A percentile compares a stretch with the other conserved stretches of the same genome.
Conservation (phyloP, 2,888 invertebrate genomes). For the Mesodorylaimus sp. region DNA sequence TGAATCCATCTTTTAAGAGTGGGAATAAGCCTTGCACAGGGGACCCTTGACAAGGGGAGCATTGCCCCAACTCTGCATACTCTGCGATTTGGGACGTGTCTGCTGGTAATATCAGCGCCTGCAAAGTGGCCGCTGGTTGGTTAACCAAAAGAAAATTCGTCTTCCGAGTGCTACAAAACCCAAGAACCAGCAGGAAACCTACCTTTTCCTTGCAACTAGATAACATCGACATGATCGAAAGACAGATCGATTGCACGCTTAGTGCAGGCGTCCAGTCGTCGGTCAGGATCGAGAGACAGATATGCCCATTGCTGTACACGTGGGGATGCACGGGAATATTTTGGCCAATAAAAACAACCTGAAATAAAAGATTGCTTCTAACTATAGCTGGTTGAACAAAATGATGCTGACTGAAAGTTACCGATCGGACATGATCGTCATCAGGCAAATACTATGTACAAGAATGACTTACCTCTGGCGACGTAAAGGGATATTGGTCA, state of each 20-base stretch:
- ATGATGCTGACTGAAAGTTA: neutral
- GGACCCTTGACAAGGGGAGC: too few species aligned
- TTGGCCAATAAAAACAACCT: constrained; percentile 47
- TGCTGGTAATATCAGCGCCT: too few species aligned
- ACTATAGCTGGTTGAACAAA: too few species aligned
- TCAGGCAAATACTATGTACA: neutral
- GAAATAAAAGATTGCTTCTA: constrained; percentile 14
- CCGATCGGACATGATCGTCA: neutral
- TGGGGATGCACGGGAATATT: constrained; percentile 96
- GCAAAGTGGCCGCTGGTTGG: too few species aligned
- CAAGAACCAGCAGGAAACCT: too few species aligned
- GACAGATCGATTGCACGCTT: constrained; percentile 75
- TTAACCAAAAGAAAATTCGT: too few species aligned
- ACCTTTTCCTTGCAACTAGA: constrained; percentile 98
- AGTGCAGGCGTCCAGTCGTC: constrained; percentile 98
- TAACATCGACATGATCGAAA: constrained; percentile 94
- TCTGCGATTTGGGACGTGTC: too few species aligned
- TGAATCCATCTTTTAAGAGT: too few species aligned
- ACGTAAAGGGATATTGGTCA: constrained; percentile 27
- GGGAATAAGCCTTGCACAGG: too few species aligned
- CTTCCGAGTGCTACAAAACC: too few species aligned
- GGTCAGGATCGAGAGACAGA: constrained; percentile 88
- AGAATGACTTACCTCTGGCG: constrained; percentile 23
- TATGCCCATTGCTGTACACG: constrained; percentile 95
- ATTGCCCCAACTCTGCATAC: too few species aligned